phyloP scores from a whole-genome alignment of 2,888 invertebrate species.

The Netelia melanura region DNA sequence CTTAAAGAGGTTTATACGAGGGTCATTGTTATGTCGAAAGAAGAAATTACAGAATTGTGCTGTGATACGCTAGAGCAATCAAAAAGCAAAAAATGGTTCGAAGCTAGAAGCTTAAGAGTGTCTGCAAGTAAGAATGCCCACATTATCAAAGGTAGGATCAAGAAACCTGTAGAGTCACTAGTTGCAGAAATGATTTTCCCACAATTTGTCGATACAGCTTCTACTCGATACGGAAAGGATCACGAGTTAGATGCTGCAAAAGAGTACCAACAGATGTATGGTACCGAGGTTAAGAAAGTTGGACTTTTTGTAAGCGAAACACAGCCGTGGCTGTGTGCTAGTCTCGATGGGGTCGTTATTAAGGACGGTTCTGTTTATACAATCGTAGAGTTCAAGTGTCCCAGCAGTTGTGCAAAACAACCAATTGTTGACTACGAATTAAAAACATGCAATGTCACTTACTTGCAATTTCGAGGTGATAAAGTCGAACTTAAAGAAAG shows the following conservation, averaged over 20 bases:
- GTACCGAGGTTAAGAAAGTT: constrained; percentile 35
- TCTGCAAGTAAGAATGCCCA: constrained; percentile 69
- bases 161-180: constrained; percentile 57
- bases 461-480: constrained; percentile 12
- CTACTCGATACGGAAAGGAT: too few relatives aligned
- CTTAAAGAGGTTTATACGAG: too few relatives aligned
- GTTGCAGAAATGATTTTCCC: constrained; percentile 62
- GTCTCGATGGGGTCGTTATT: constrained; percentile 32
- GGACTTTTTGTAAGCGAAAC: constrained; percentile 40
- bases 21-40: too few relatives aligned
- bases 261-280: constrained; percentile 40
- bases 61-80: too few relatives aligned
- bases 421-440: neutral
- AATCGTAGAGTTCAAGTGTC: constrained; percentile 34
- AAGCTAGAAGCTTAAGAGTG: constrained; percentile 53
- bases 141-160: constrained; percentile 61
- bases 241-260: constrained; percentile 12
- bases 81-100: too few relatives aligned
- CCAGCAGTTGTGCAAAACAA: neutral
- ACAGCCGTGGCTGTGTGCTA: constrained; percentile 39
- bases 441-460: constrained; percentile 2
- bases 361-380: neutral
- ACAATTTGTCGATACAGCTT: constrained; percentile 52
- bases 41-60: too few relatives aligned
- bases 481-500: constrained; percentile 3